Conservation (phyloP, 2,888 invertebrate genomes). For the Caenorhabditis zanzibari region DNA sequence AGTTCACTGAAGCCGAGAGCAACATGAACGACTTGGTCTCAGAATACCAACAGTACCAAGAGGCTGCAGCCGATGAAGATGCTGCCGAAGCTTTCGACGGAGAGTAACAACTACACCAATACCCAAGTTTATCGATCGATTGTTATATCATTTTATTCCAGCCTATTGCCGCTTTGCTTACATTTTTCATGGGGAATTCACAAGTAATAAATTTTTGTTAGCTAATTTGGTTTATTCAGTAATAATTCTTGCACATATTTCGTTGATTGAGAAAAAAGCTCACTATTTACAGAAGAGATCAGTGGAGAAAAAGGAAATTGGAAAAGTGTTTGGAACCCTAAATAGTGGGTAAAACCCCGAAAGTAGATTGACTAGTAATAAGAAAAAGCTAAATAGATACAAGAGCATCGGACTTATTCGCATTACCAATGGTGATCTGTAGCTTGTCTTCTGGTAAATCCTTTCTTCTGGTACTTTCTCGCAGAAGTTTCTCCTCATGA, state of each 20-base stretch:
- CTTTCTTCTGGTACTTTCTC: constrained; percentile 49
- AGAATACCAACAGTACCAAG: constrained; percentile 82
- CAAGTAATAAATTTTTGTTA: constrained; percentile 48
- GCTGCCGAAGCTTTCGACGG: constrained; percentile 65
- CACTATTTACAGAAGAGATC: constrained; percentile 58
- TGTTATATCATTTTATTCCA: constrained; percentile 48
- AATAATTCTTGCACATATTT: background rate
- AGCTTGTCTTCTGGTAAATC: constrained; percentile 42
- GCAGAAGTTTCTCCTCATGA: constrained; percentile 56
- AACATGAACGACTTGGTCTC: constrained; percentile 89
- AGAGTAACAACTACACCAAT: constrained; percentile 36
- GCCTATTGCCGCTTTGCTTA: constrained; percentile 51
- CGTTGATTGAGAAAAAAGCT: constrained; percentile 4
- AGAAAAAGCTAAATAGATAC: constrained; percentile 50
- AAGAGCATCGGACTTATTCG: constrained; percentile 54
- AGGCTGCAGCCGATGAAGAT: constrained; percentile 68
- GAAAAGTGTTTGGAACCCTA: constrained; percentile 28
- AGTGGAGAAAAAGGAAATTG: constrained; percentile 11
- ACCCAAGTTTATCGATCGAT: constrained; percentile 50
- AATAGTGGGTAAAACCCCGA: constrained; percentile 16
- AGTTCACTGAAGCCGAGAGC: constrained; percentile 96
- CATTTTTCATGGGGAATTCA: constrained; percentile 48
- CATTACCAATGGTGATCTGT: constrained; percentile 39
- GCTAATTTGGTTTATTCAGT: constrained; percentile 2
- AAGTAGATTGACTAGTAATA: too few relatives aligned